Evolutionary conservation across 2,113 vertebrate genomes (phyloP).

Genomic region (Hydrolagus affinis): DNA sequence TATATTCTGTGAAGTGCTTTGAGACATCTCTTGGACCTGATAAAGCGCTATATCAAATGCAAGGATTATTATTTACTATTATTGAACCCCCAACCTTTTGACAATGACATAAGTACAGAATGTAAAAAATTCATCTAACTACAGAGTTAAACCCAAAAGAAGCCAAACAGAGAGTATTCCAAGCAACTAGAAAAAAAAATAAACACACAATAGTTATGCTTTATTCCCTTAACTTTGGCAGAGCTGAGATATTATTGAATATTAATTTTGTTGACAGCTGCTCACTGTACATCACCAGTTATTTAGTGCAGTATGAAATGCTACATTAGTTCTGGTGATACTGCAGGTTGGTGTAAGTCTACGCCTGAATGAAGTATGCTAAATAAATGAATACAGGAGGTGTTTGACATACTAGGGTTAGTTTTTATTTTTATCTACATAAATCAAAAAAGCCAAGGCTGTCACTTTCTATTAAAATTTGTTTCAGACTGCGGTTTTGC

Average conservation of each 20-base stretch:
- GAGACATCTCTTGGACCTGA: too few species aligned
- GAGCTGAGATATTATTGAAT: neutral
- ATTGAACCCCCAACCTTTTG: too few species aligned
- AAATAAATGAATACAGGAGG: constrained; percentile 24
- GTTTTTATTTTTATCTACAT: constrained; percentile 30
- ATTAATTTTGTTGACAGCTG: constrained; percentile 26
- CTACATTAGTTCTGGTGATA: constrained; percentile 16
- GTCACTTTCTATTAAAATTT: constrained; percentile 5
- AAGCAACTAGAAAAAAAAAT: neutral
- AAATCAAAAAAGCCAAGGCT: constrained; percentile 27
- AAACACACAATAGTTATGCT: constrained; percentile 10
- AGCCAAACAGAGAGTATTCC: neutral
- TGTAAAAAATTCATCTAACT: neutral
- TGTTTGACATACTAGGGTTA: neutral
- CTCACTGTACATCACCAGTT: constrained; percentile 2
- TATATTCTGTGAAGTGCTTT: too few species aligned
- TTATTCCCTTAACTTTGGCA: constrained; percentile 13
- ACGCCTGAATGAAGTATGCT: constrained; percentile 41
- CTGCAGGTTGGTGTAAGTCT: neutral
- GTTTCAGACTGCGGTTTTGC: neutral
- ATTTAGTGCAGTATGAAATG: constrained; percentile 21
- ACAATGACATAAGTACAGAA: too few species aligned
- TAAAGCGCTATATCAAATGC: too few species aligned
- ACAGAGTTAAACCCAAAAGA: neutral
- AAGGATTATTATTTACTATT: too few species aligned